Conservation (phyloP, 1,140 invertebrate genomes). For the Drosophila mauritiana region DNA sequence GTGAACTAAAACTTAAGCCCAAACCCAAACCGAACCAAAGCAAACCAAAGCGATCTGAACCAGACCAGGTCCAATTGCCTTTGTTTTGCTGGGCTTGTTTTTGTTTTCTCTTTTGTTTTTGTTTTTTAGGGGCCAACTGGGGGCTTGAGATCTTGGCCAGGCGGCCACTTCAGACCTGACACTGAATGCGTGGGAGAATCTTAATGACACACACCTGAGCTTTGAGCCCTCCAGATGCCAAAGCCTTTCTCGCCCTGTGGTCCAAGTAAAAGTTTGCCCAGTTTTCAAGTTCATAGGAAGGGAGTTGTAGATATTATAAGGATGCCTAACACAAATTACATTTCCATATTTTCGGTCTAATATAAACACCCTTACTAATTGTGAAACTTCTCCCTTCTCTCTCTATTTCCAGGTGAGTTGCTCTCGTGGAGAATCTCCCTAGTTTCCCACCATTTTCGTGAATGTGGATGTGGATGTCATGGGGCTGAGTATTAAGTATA, state of each 20-base stretch:
- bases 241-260: constrained; percentile 10
- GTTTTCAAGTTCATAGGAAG: not conserved
- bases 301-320: not conserved
- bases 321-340: not conserved
- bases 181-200: constrained; percentile 75
- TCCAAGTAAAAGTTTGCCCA: not conserved
- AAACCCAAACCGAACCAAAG: not conserved
- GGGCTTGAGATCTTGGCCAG: constrained; percentile 46
- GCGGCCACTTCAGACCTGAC: constrained; percentile 36
- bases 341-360: no score
- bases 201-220: constrained; percentile 54
- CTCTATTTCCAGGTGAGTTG: constrained; percentile 69
- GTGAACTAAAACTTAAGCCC: not conserved
- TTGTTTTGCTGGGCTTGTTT: constrained; percentile 40
- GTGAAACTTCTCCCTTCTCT: not conserved
- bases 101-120: constrained; percentile 7
- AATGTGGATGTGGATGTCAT: not conserved
- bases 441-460: not conserved
- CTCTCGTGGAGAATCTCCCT: not conserved
- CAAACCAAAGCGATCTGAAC: constrained; percentile 46
- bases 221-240: not conserved
- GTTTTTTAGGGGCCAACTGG: constrained; percentile 20
- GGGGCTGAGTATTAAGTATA: constrained; percentile 4
- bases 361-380: not conserved
- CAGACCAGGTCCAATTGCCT: constrained; percentile 69